Percentiles rank a stretch among this genome's conserved stretches.
These are phyloP conservation scores for Carduelis carduelis DNA, from an alignment of 2,797 vertebrate genomes.

Conservation along the genomic window DNA sequence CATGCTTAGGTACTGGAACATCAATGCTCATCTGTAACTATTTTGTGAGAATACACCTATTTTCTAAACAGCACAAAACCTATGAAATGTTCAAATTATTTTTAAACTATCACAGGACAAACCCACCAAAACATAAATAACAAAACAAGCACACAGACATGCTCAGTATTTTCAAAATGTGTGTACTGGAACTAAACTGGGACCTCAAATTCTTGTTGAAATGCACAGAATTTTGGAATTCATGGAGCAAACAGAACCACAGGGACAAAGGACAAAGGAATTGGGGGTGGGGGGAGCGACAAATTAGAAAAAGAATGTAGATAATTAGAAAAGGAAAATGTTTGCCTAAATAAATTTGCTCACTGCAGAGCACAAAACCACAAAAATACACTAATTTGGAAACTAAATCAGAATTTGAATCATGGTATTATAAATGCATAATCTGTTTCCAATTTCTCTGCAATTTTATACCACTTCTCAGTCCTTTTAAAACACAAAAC, in stretches of 20 bases:
- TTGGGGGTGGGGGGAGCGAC: fast-evolving
- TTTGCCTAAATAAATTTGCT: background rate
- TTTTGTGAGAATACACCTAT: background rate
- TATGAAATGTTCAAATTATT: background rate
- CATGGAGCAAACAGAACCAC: background rate
- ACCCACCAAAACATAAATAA: background rate
- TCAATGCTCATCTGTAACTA: background rate
- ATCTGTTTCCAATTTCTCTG: background rate
- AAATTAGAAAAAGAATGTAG: background rate
- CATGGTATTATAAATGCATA: background rate
- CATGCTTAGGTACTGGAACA: background rate
- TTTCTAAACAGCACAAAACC: background rate
- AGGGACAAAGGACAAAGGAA: background rate
- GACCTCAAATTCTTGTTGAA: background rate
- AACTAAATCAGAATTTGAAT: background rate
- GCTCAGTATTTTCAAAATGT: background rate
- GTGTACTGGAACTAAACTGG: background rate
- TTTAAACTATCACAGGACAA: background rate
- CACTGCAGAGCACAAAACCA: background rate
- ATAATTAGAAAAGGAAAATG: background rate
- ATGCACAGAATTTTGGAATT: background rate
- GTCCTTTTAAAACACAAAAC: background rate
- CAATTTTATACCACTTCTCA: background rate
- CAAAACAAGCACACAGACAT: background rate
- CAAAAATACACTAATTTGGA: background rate